Evolutionary conservation across 1,140 invertebrate genomes (phyloP).

Genomic region (Papilio glaucus): DNA sequence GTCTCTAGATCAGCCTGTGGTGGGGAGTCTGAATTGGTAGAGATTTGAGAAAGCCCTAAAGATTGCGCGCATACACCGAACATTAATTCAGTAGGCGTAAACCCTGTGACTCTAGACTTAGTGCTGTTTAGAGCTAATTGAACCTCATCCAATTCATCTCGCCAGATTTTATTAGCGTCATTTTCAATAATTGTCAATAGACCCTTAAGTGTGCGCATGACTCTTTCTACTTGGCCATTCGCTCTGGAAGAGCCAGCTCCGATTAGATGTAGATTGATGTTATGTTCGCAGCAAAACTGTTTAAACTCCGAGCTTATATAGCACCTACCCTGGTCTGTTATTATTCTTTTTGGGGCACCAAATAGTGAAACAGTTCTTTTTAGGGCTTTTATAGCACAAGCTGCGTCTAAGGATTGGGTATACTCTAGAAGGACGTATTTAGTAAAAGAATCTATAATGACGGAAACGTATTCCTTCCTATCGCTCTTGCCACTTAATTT

Average conservation of each 20-base stretch:
- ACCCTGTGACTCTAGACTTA: constrained; percentile 32
- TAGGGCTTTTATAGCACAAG: constrained; percentile 15
- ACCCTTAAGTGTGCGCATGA: constrained; percentile 39
- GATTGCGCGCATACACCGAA: constrained; percentile 39
- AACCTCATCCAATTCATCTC: constrained; percentile 32
- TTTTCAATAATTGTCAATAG: constrained; percentile 41
- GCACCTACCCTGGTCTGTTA: constrained; percentile 40
- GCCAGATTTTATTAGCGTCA: constrained; percentile 34
- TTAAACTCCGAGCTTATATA: constrained; percentile 36
- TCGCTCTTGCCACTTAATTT: constrained; percentile 40
- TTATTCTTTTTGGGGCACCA: constrained; percentile 35
- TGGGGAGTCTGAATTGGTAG: neutral
- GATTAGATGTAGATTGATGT: constrained; percentile 42
- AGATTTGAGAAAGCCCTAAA: constrained; percentile 31
- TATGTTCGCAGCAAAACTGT: constrained; percentile 37
- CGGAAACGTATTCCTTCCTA: constrained; percentile 39
- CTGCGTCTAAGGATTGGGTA: constrained; percentile 34
- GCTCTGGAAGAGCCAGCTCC: constrained; percentile 41
- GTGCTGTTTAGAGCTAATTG: constrained; percentile 40
- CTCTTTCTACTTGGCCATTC: constrained; percentile 40
- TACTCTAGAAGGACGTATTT: constrained; percentile 43
- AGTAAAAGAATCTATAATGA: constrained; percentile 39
- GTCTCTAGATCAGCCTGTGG: constrained; percentile 15
- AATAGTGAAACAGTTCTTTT: constrained; percentile 35
- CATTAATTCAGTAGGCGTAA: constrained; percentile 37